Percentiles rank a stretch among this genome's conserved stretches.
Evolutionary conservation across 2,797 vertebrate genomes (phyloP).

Genomic region (Silurus lanzhouensis): DNA sequence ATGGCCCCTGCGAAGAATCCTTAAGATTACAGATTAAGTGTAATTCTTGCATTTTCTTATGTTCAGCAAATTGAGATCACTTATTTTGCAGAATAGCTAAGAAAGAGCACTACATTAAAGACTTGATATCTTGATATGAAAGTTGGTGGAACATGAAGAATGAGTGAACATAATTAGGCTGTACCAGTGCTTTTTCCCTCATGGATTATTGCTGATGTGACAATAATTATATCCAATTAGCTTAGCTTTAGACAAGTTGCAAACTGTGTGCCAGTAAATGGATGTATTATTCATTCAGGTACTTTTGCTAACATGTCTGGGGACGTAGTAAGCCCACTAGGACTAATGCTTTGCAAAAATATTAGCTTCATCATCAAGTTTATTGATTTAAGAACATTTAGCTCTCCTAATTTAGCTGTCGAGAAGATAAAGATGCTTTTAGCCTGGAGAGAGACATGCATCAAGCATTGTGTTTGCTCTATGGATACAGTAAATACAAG

Average conservation of each 20-base stretch:
- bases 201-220: conserved; percentile 37
- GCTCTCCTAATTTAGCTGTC: conserved; percentile 52
- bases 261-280: conserved; percentile 43
- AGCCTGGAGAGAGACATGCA: not conserved
- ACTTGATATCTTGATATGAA: not conserved
- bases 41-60: not conserved
- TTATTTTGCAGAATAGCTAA: not conserved
- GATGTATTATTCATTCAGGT: conserved; percentile 49
- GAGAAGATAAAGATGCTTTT: conserved; percentile 45
- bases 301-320: conserved; percentile 31
- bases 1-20: not conserved
- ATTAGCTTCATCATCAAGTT: conserved; percentile 41
- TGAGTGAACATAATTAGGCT: conserved; percentile 32
- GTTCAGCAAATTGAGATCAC: not conserved
- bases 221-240: conserved; percentile 56
- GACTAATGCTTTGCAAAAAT: conserved; percentile 45
- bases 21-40: not conserved
- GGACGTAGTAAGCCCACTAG: conserved; percentile 27
- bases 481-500: too few relatives aligned
- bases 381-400: conserved; percentile 52
- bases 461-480: not conserved
- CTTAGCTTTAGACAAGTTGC: conserved; percentile 33
- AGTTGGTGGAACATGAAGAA: conserved; percentile 6
- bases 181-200: conserved; percentile 19
- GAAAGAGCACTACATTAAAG: not conserved